Base-by-base conservation (phyloP, 2,888 invertebrate genomes). In the Hirtodrosophila confusa region DNA sequence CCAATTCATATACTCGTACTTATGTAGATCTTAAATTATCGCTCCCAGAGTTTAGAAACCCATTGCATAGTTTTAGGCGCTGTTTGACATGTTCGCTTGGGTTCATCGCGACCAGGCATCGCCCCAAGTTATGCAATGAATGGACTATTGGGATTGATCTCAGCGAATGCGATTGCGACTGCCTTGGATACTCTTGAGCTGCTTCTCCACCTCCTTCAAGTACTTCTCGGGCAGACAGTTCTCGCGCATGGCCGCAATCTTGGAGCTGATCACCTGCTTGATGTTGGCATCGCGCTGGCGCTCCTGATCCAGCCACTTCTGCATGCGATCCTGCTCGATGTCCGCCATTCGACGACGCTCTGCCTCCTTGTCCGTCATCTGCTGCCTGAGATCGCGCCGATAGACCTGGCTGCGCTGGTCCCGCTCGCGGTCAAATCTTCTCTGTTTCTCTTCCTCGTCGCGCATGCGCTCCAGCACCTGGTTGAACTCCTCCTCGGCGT, bases 141-240 rank as follows among this genome's bases (percentile, higher is more conserved):
- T 45, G 1, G 0, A 0, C 6, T 2, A 7, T 27, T 27, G 3
- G 3, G 6, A 6, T 3, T 6, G 6, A 10, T 10, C 31, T 75
- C 41, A 83, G 29, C 85, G 82, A 11, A 87, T 78, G 1, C 83
- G 83, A 62, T 86, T 80, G 39, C 77, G 79, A 1, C 56, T 66
- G 17, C 64, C 43, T 48, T 82, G 79, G 27, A 90, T 88, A 41
- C 80, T 78, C 40, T 82, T 80, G n/a, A 90, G 61, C 51, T 90
- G 90, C 56, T 88, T 90, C 60, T 92, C 91, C 17, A 92, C 91
- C 68, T 92, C 91, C 40, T 88, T 91, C 5, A 92, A 84, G 56
- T 91, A 91, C 51, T 91, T 91, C 5, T 91, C 91, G 0, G 92
- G 92, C 49, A 92, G 69, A 35, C 91, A 91, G 3, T 91, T 91